A percentile compares a stretch with the other conserved stretches of the same genome.
Conservation (phyloP, 2,113 vertebrate genomes). For the Papio anubis region DNA sequence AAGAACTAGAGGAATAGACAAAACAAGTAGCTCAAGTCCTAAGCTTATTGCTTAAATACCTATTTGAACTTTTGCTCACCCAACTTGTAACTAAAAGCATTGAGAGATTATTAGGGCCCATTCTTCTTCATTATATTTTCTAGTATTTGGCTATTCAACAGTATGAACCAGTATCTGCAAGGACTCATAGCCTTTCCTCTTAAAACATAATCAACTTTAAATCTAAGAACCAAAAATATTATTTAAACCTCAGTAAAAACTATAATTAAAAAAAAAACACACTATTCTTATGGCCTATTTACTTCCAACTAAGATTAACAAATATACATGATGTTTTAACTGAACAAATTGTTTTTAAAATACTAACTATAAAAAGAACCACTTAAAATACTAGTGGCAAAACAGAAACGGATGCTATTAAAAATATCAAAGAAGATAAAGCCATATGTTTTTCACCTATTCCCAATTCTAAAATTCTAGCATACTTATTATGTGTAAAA, state of each 20-base stretch:
- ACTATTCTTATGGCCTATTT: background rate
- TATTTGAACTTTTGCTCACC: background rate
- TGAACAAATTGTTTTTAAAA: background rate
- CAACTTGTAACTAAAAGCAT: background rate
- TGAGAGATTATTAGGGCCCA: background rate
- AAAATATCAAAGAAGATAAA: background rate
- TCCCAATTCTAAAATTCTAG: background rate
- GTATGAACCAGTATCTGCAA: background rate
- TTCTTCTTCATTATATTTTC: background rate
- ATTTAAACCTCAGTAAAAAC: background rate
- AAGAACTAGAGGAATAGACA: background rate
- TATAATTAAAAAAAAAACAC: background rate
- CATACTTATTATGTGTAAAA: background rate
- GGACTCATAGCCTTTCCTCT: background rate
- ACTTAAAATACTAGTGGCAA: background rate
- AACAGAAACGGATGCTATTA: background rate
- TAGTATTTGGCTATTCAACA: background rate
- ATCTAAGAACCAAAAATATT: background rate
- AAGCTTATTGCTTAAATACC: background rate
- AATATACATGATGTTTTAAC: background rate
- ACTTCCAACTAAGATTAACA: background rate
- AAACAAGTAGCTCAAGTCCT: background rate
- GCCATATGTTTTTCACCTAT: background rate
- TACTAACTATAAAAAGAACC: background rate
- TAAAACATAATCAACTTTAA: background rate